phyloP scores from a whole-genome alignment of 2,797 vertebrate genomes.

The Sternotherus odoratus region DNA sequence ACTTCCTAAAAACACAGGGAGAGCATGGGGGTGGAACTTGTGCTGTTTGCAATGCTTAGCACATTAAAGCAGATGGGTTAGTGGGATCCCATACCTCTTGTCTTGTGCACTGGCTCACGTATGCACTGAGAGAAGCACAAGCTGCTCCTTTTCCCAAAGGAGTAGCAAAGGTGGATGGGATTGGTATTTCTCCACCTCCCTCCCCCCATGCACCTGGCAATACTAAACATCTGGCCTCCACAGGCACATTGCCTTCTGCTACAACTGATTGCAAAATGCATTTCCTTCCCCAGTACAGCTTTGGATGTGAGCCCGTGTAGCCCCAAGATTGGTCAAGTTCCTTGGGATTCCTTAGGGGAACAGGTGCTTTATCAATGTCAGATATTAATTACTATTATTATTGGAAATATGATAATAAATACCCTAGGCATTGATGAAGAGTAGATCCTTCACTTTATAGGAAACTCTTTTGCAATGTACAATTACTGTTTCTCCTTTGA shows the following conservation, averaged over 20 bases:
- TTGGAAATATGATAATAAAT: neutral
- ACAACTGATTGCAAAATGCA: neutral
- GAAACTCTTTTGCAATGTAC: neutral
- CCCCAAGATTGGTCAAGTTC: neutral
- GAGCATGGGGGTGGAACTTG: accelerated
- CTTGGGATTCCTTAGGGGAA: neutral
- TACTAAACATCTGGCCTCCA: neutral
- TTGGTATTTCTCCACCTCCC: no score
- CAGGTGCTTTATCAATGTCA: neutral
- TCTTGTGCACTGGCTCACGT: neutral
- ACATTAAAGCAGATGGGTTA: neutral
- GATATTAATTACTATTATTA: neutral
- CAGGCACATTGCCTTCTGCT: neutral
- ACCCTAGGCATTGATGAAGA: neutral
- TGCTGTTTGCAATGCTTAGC: neutral
- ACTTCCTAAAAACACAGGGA: neutral
- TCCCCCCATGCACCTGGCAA: neutral
- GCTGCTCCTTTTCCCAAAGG: neutral
- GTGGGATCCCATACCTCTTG: neutral
- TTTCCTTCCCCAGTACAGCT: neutral
- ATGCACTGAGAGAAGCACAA: neutral
- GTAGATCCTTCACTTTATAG: neutral
- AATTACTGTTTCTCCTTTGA: neutral
- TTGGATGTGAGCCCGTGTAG: neutral
- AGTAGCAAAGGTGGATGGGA: neutral